Conservation (phyloP, 2,797 vertebrate species). For the Mus caroli region DNA sequence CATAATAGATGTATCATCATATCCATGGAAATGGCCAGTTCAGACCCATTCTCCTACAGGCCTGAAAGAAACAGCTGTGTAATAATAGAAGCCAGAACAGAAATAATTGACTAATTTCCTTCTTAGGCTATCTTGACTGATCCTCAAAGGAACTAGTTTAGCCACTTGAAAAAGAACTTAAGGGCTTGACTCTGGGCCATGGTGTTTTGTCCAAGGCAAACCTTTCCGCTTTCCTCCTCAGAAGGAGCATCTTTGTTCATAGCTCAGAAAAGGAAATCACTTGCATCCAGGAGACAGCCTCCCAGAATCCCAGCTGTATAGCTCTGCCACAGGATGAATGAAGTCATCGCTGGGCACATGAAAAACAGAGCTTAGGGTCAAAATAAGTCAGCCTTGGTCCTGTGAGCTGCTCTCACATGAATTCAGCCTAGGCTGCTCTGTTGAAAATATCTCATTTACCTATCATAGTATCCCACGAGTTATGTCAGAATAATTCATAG, state of each 20-base stretch:
- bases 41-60: neutral
- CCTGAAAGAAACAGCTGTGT: constrained; percentile 74
- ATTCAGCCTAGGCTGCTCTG: neutral
- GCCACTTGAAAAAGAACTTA: constrained; percentile 67
- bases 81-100: constrained; percentile 55
- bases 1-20: constrained; percentile 31
- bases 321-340: neutral
- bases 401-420: constrained; percentile 1
- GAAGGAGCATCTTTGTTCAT: constrained; percentile 77
- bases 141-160: constrained; percentile 69
- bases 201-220: constrained; percentile 78
- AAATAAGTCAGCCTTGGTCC: neutral
- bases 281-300: constrained; percentile 63
- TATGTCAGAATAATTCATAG: constrained; percentile 38
- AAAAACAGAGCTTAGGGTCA: constrained; percentile 62
- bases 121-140: constrained; percentile 64
- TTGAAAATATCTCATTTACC: constrained; percentile 24
- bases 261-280: constrained; percentile 79
- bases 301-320: constrained; percentile 59
- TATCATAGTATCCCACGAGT: constrained; percentile 1
- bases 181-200: constrained; percentile 71
- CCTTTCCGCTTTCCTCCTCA: constrained; percentile 81
- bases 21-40: constrained; percentile 16
- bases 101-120: constrained; percentile 74
- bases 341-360: constrained; percentile 21